Evolutionary conservation across 2,797 vertebrate genomes (phyloP).

Genomic region (Pyrrhura leucotis): DNA sequence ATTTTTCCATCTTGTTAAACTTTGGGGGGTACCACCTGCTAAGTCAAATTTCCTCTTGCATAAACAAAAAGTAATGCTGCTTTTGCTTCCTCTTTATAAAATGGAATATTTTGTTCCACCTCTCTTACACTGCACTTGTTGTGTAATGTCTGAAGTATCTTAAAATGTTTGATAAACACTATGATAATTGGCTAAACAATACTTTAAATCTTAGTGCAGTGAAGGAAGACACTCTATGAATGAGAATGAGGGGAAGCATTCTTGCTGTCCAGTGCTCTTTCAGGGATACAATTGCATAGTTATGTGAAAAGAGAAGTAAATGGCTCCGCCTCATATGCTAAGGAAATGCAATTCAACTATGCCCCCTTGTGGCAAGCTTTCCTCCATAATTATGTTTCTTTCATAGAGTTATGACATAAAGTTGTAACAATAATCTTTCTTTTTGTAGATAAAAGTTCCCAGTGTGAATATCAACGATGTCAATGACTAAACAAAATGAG

Average conservation of each 20-base stretch:
- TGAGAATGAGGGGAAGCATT: slow-evolving; percentile 54
- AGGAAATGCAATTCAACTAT: slow-evolving; percentile 53
- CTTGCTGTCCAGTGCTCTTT: slow-evolving; percentile 55
- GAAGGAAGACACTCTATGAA: not conserved
- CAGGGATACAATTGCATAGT: slow-evolving; percentile 59
- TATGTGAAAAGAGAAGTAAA: slow-evolving; percentile 52
- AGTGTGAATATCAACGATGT: not conserved
- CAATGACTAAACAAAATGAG: not conserved
- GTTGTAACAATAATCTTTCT: not conserved
- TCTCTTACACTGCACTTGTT: not conserved
- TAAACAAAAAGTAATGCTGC: not conserved
- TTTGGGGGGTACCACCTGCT: not conserved
- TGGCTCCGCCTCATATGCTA: not conserved
- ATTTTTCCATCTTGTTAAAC: slow-evolving; percentile 22
- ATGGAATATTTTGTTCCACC: not conserved
- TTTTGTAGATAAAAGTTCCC: not conserved
- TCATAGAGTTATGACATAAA: not conserved
- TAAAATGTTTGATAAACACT: not conserved
- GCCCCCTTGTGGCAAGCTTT: slow-evolving; percentile 72
- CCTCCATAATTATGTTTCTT: accelerated
- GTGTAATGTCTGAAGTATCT: not conserved
- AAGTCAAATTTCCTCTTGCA: not conserved
- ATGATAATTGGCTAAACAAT: not conserved
- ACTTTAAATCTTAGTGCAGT: not conserved
- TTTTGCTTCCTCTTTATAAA: slow-evolving; percentile 1